A percentile compares a stretch with the other conserved stretches of the same genome.
phyloP scores from a whole-genome alignment of 2,888 invertebrate species.

The Oscheius sp. region DNA sequence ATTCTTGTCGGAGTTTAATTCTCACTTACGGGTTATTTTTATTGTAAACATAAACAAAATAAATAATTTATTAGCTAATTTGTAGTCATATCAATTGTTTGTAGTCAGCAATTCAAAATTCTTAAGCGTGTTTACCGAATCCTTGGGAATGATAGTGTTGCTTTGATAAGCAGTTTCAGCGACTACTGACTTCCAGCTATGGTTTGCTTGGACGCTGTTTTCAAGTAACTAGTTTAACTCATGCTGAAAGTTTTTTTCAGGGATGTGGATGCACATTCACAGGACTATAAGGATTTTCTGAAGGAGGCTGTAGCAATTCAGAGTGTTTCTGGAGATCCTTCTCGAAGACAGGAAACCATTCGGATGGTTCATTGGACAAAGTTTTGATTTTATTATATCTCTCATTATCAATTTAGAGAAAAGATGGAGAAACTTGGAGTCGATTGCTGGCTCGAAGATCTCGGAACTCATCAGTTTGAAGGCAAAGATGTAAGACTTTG shows the following conservation, averaged over 20 bases:
- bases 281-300: conserved; percentile 41
- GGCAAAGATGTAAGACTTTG: conserved; percentile 44
- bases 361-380: conserved; percentile 84
- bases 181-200: background rate
- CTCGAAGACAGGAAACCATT: conserved; percentile 82
- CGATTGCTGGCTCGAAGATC: conserved; percentile 40
- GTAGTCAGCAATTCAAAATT: background rate
- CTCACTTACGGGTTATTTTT: too few species aligned
- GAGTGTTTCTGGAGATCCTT: conserved; percentile 90
- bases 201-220: conserved; percentile 11
- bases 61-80: too few species aligned
- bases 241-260: too few species aligned
- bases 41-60: too few species aligned
- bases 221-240: conserved; percentile 1
- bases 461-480: conserved; percentile 47
- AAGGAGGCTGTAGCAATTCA: conserved; percentile 85
- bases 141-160: too few species aligned
- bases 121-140: too few species aligned
- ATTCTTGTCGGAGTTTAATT: conserved; percentile 74
- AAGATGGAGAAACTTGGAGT: conserved; percentile 44
- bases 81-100: too few species aligned
- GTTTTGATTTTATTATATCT: conserved; percentile 57
- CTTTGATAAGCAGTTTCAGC: conserved; percentile 15
- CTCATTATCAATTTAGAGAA: conserved; percentile 10
- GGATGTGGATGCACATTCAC: conserved; percentile 39